Evolutionary conservation across 35 echinoderm and acorn worm genomes (phyloP).

Genomic region (Diadema setosum): DNA sequence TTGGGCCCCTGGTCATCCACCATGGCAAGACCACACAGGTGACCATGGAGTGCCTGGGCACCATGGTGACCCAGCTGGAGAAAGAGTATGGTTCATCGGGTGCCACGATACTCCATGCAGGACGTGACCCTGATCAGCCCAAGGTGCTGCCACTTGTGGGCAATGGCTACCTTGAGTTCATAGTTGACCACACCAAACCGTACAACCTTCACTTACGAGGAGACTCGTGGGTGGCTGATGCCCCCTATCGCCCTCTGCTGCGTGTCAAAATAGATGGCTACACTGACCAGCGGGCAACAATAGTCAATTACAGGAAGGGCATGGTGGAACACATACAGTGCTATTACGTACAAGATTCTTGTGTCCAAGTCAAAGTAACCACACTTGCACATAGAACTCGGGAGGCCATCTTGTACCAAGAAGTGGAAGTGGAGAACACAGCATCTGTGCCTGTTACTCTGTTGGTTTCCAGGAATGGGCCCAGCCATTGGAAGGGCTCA

Average conservation of each 20-base stretch:
- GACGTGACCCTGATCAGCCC: not conserved
- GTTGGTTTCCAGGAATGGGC: constrained; percentile 46
- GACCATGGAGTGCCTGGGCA: constrained; percentile 70
- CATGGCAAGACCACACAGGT: constrained; percentile 64
- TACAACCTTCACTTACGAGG: constrained; percentile 38
- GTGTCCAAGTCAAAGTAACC: constrained; percentile 70
- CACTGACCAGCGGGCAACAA: constrained; percentile 64
- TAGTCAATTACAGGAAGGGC: constrained; percentile 75
- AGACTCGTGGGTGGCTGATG: constrained; percentile 48
- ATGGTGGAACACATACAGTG: constrained; percentile 76
- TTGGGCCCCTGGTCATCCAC: constrained; percentile 82
- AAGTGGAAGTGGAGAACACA: constrained; percentile 78
- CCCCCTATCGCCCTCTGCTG: constrained; percentile 71
- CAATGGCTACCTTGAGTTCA: constrained; percentile 79
- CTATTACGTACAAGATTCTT: constrained; percentile 70
- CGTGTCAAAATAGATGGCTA: constrained; percentile 38
- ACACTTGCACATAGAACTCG: constrained; percentile 71
- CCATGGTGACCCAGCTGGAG: constrained; percentile 54
- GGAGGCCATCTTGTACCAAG: constrained; percentile 62
- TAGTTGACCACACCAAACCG: constrained; percentile 60
- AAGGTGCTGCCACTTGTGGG: constrained; percentile 69
- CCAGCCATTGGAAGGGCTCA: constrained; percentile 82
- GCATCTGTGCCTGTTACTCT: constrained; percentile 61
- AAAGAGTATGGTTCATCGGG: constrained; percentile 25
- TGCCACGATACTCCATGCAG: constrained; percentile 42